Conservation (phyloP, 2,888 invertebrate genomes). For the Tubiluchus corallicola region DNA sequence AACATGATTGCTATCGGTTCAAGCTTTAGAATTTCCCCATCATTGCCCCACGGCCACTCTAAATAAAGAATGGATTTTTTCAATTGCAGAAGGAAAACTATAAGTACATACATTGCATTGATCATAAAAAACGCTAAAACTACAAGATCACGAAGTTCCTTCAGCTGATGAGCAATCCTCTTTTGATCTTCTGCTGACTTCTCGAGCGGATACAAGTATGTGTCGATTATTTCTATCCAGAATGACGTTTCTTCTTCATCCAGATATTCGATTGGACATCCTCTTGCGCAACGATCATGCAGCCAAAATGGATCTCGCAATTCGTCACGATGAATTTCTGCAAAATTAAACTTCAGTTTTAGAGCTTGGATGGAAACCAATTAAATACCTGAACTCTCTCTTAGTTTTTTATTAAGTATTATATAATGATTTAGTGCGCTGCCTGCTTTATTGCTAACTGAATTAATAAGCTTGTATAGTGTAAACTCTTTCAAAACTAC, state of each 20-base stretch:
- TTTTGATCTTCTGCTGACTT: conserved; percentile 14
- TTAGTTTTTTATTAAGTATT: no score
- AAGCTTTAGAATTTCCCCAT: conserved; percentile 35
- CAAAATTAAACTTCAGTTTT: no score
- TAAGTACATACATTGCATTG: conserved; percentile 94
- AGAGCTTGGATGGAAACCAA: no score
- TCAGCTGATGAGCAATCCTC: conserved; percentile 18
- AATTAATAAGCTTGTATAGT: no score
- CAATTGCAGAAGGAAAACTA: conserved; percentile 92
- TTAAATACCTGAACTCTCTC: no score
- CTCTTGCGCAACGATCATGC: conserved; percentile 16
- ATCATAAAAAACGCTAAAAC: conserved; percentile 67
- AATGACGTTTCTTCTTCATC: conserved; percentile 20
- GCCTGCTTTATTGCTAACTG: no score
- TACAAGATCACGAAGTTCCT: conserved; percentile 20
- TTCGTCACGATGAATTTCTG: conserved; percentile 60
- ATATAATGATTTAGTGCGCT: no score
- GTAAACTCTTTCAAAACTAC: no score
- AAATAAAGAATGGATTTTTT: conserved; percentile 91
- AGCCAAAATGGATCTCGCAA: conserved; percentile 50
- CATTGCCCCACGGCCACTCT: conserved; percentile 77
- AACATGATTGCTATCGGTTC: conserved; percentile 69
- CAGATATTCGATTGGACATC: conserved; percentile 17
- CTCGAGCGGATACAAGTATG: conserved; percentile 21
- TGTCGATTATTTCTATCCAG: conserved; percentile 22